A percentile compares a stretch with the other conserved stretches of the same genome.
These are phyloP conservation scores for Adelphocoris suturalis DNA, from an alignment of 2,888 invertebrate species.

Conservation along the genomic window DNA sequence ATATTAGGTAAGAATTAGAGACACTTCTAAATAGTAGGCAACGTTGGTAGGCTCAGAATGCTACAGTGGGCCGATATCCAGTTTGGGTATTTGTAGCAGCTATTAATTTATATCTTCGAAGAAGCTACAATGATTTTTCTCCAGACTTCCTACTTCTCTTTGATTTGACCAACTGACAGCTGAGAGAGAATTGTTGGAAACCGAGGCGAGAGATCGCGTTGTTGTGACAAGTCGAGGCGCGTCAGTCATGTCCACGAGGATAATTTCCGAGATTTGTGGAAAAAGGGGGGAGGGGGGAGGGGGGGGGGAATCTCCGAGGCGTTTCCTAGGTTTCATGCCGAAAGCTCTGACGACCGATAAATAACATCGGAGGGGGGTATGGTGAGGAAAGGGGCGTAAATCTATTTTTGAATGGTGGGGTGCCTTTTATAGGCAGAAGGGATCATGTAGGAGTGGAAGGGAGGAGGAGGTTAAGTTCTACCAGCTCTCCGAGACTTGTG, in stretches of 20 bases:
- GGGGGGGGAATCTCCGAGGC: too few species aligned
- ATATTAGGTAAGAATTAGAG: too few species aligned
- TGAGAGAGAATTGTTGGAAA: not conserved
- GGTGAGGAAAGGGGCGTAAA: not conserved
- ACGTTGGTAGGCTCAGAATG: too few species aligned
- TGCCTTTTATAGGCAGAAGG: constrained; percentile 38
- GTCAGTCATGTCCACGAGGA: not conserved
- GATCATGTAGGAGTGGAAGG: too few species aligned
- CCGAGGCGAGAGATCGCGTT: not conserved
- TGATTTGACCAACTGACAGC: not conserved
- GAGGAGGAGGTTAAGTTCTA: constrained; percentile 42
- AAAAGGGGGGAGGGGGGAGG: too few species aligned
- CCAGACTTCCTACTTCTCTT: too few species aligned
- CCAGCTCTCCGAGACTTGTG: constrained; percentile 20
- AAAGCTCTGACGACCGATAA: constrained; percentile 37
- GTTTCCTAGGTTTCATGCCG: not conserved
- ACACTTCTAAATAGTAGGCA: too few species aligned
- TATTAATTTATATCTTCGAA: too few species aligned
- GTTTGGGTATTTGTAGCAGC: too few species aligned
- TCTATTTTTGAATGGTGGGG: constrained; percentile 17
- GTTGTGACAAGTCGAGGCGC: not conserved
- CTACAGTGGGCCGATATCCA: too few species aligned
- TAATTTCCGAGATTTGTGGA: not conserved
- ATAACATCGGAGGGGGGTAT: not conserved
- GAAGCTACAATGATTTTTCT: too few species aligned